Conservation (phyloP, 1,140 invertebrate species). For the Micrasema minimum region DNA sequence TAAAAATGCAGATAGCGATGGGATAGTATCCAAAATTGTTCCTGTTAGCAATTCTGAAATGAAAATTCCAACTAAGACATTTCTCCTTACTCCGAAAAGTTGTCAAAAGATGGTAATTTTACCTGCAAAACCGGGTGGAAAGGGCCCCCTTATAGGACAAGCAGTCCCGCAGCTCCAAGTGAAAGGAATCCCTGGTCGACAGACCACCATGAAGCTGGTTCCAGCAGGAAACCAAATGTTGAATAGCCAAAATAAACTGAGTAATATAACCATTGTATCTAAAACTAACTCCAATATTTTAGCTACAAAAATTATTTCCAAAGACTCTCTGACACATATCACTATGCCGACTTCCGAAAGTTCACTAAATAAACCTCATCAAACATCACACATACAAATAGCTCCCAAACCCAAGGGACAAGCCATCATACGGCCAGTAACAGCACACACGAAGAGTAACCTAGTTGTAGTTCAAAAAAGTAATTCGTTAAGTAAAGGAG, state of each 20-base stretch:
- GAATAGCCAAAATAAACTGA: conserved; percentile 55
- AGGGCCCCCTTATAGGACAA: conserved; percentile 58
- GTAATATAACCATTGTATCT: conserved; percentile 57
- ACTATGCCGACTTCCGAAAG: conserved; percentile 29
- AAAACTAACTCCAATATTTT: conserved; percentile 55
- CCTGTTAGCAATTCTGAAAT: conserved; percentile 64
- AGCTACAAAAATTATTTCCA: conserved; percentile 44
- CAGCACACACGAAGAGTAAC: conserved; percentile 61
- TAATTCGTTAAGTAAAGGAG: conserved; percentile 60
- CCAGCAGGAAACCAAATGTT: conserved; percentile 61
- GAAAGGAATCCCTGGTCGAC: conserved; percentile 59
- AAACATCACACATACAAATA: conserved; percentile 43
- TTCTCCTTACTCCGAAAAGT: conserved; percentile 64
- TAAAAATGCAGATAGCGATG: conserved; percentile 40
- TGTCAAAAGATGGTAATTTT: conserved; percentile 66
- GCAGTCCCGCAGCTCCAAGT: conserved; percentile 61
- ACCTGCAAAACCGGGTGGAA: conserved; percentile 59
- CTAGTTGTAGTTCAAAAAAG: conserved; percentile 65
- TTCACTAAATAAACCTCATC: conserved; percentile 33
- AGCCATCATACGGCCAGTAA: conserved; percentile 53
- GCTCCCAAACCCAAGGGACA: conserved; percentile 38
- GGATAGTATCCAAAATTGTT: conserved; percentile 57
- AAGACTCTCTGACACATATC: conserved; percentile 42
- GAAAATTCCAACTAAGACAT: conserved; percentile 65
- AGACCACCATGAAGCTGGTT: conserved; percentile 61